Evolutionary conservation across 2,113 vertebrate genomes (phyloP), one percentile per base, ranked within the genome.

Genomic region (Macrotis lagotis): DNA sequence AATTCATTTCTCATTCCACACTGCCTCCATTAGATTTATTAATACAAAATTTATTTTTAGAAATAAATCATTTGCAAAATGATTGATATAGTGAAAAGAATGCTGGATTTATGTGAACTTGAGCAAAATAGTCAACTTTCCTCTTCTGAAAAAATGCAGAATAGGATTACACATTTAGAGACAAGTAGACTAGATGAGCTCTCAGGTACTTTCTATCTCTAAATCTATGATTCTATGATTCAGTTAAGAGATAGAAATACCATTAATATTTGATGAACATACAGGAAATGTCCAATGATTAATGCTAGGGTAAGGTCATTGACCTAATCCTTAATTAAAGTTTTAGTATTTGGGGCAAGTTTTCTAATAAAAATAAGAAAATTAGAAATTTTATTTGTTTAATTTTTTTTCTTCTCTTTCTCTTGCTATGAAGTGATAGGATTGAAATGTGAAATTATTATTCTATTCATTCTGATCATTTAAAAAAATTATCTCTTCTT

Each of bases 381-480:
- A 74, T 22, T 0, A 1, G 25, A 91, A 26, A 9, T 55, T 48
- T 88, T 88, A 44, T 88, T 91, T 83, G 53, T 92, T 37, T 94
- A 31, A 8, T 51, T 49, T 92, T 91, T 94, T 37, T 49, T 92
- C 89, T 31, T 94, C 74, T 9, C 31, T 50, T 94, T 89, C 14
- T 91, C 52, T 92, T 44, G 26, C 91, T 94, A 12, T 95, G 55
- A 66, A 83, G 26, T 22, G 2, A 24, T 44, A 12, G 55, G 28
- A 37, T 83, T 83, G 66, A 83, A 83, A 83, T 83, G 66, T 83
- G n/a, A 44, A 83, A 16, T 83, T 6, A 1, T 22, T 83, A 44
- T 44, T 83, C 66, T 44, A 83, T 44, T 83, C 37, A 44, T 44
- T 83, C 66, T 83, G 66, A 83, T 83, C 66, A 83, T 44, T n/a